These are phyloP conservation scores for Camponotus vicinus DNA, from an alignment of 1,140 invertebrate species.

Conservation along the genomic window DNA sequence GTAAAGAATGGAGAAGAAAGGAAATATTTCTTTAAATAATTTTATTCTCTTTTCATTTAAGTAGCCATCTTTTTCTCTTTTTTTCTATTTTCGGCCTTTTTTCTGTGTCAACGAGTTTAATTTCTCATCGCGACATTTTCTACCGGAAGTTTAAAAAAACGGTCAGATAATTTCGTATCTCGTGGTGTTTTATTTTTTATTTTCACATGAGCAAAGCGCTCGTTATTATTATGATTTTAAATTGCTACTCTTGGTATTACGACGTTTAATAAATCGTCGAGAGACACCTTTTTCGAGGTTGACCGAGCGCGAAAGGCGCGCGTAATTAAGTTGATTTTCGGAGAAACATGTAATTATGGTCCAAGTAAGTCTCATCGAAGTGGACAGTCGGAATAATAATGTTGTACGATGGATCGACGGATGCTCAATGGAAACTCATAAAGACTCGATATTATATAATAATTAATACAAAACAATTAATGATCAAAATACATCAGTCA, in stretches of 20 bases:
- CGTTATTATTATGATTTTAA: conserved; percentile 53
- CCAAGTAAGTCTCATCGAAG: neutral
- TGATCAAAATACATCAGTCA: no score
- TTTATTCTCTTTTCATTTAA: neutral
- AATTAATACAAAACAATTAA: no score
- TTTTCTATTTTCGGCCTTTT: neutral
- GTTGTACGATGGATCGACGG: neutral
- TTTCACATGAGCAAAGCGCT: conserved; percentile 29
- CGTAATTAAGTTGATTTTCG: conserved; percentile 53
- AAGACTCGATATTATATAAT: neutral
- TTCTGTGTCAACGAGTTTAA: conserved; percentile 29
- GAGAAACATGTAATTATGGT: conserved; percentile 34
- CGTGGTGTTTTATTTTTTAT: neutral
- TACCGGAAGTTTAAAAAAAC: neutral
- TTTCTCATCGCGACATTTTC: conserved; percentile 28
- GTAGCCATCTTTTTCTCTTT: neutral
- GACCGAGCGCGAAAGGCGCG: conserved; percentile 21
- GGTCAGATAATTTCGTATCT: conserved; percentile 52
- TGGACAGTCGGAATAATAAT: neutral
- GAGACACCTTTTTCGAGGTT: conserved; percentile 21
- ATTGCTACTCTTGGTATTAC: conserved; percentile 34
- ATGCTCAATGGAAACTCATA: neutral
- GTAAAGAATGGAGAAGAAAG: neutral
- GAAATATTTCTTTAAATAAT: conserved; percentile 23
- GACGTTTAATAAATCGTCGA: conserved; percentile 29